phyloP scores from a whole-genome alignment of 2,797 vertebrate species.

The Tragopan temminckii region DNA sequence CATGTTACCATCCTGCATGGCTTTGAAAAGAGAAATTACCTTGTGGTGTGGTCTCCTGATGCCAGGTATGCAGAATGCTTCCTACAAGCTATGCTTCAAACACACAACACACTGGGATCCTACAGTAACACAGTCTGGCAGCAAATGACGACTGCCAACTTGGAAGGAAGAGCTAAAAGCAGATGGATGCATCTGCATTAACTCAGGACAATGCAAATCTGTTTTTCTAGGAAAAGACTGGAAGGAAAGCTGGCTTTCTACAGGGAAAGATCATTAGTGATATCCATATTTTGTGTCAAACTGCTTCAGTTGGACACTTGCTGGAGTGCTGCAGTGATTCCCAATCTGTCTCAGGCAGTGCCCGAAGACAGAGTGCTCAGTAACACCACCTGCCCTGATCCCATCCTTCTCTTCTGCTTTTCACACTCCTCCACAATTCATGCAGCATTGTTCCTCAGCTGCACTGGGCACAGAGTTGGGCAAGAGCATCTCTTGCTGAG shows the following conservation, averaged over 20 bases:
- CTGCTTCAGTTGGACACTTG: not conserved
- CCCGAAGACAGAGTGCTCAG: not conserved
- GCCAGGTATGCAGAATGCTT: constrained; percentile 56
- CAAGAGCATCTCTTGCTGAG: not conserved
- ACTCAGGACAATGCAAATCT: constrained; percentile 57
- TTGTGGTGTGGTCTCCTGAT: not conserved
- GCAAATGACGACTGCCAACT: constrained; percentile 33
- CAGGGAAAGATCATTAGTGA: not conserved
- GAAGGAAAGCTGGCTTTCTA: constrained; percentile 40
- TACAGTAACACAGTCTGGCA: constrained; percentile 57
- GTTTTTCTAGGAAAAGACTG: constrained; percentile 34
- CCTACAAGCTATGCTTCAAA: not conserved
- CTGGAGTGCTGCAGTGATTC: not conserved
- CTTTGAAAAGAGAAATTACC: not conserved
- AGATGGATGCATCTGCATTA: constrained; percentile 70
- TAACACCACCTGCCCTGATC: not conserved
- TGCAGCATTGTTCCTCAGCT: rapidly evolving
- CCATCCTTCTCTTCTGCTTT: not conserved
- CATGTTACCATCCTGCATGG: not conserved
- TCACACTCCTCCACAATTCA: not conserved
- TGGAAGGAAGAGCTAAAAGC: constrained; percentile 64
- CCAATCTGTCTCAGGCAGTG: not conserved
- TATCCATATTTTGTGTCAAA: not conserved
- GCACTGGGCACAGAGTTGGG: not conserved
- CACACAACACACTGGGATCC: constrained; percentile 29